Conservation (phyloP, 2,797 vertebrate genomes). For the Scleropages formosus region DNA sequence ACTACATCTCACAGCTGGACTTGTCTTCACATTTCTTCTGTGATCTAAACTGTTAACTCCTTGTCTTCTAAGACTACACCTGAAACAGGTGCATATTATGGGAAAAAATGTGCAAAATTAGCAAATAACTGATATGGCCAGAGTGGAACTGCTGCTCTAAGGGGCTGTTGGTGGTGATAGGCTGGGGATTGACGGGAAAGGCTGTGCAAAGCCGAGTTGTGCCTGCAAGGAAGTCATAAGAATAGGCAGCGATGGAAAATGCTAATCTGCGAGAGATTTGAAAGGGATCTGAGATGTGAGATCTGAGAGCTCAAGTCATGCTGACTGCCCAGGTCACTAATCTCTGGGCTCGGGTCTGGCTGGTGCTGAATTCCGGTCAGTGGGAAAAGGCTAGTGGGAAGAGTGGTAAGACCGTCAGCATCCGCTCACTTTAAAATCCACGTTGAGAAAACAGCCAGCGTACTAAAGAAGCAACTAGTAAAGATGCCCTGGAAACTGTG, state of each 20-base stretch:
- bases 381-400: background rate
- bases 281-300: too few species aligned
- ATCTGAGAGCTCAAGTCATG: too few species aligned
- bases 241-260: too few species aligned
- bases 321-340: too few species aligned
- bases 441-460: background rate
- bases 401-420: background rate
- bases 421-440: background rate
- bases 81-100: too few species aligned
- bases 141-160: background rate
- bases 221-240: too few species aligned
- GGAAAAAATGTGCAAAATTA: background rate
- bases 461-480: background rate
- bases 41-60: background rate
- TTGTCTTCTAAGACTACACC: background rate
- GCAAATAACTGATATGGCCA: background rate
- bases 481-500: background rate
- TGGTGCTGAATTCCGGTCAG: background rate
- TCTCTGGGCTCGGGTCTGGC: background rate
- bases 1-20: background rate
- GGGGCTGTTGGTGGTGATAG: too few species aligned
- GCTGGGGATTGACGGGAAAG: background rate
- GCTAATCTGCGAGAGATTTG: too few species aligned
- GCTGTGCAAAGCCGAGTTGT: too few species aligned
- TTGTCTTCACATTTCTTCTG: background rate